These are phyloP conservation scores for Desmodus rotundus DNA, from an alignment of 2,113 vertebrate genomes.

Conservation along the genomic window DNA sequence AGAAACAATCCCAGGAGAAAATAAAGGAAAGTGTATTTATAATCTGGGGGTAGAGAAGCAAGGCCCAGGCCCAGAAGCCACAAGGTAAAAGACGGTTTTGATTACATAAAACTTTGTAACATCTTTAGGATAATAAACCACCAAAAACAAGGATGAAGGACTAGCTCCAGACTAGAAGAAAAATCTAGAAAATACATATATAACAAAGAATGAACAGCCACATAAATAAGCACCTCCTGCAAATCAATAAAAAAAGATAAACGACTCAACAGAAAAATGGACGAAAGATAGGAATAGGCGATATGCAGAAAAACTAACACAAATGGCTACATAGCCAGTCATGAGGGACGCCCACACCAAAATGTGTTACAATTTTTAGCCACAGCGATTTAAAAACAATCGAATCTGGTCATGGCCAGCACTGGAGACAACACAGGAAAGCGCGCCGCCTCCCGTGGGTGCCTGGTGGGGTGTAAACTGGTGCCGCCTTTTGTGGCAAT, in stretches of 20 bases:
- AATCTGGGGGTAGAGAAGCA: background rate
- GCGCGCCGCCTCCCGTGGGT: accelerated
- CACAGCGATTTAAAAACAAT: background rate
- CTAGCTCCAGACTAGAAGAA: background rate
- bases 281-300: background rate
- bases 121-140: background rate
- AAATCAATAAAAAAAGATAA: background rate
- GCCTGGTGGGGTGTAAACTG: background rate
- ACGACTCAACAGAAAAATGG: background rate
- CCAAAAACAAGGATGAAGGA: background rate
- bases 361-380: background rate
- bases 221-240: background rate
- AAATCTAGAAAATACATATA: background rate
- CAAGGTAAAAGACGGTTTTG: background rate
- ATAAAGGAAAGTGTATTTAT: background rate
- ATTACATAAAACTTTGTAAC: background rate
- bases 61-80: background rate
- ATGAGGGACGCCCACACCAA: background rate
- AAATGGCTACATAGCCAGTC: background rate
- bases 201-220: background rate
- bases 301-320: background rate
- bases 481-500: background rate
- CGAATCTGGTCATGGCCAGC: background rate
- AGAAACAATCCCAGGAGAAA: background rate
- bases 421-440: background rate